Evolutionary conservation across 2,888 invertebrate species (phyloP), one percentile per base, ranked within the genome.

Genomic region (Orthosia gracilis): DNA sequence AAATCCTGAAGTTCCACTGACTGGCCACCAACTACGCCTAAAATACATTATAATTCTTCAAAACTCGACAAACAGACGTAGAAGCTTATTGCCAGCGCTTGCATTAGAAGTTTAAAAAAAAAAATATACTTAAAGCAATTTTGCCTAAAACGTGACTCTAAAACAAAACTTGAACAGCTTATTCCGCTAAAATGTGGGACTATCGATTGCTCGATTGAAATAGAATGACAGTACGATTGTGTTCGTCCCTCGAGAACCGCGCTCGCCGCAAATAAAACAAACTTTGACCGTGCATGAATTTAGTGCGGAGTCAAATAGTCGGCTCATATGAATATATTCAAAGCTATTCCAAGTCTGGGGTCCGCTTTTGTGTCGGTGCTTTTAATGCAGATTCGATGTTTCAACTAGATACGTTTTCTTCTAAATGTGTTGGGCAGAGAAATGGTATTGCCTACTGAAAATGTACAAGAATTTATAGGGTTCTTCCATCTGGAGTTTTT

Each of bases 261-360:
- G 69, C 68, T 66, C 58, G 66, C 85, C 76, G 49, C 82, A 82
- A 81, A 81, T 81, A 80, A 81, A 81, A 82, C 71, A 82, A 82
- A 82, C 65, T 82, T 76, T 59, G 82, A 31, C 71, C 55, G 57
- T 62, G 85, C 62, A 69, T 82, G 77, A 82, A 76, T 82, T 82
- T 84, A 80, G 84, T 70, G 67, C 31, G 61, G 82, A 81, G 77
- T 81, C 63, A 76, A 82, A 85, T 66, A 85, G 76, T 69, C n/a
- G n/a, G n/a, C n/a, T n/a, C 82, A 69, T 81, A 71, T 75, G 73
- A 79, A 80, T 84, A 64, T 84, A 81, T 84, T 81, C 69, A 81
- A 40, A 75, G 67, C 59, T 80, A 66, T 74, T 69, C 49, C 69
- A 67, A 59, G 66, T 52, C 23, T 57, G 40, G 45, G 52, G 9